A percentile compares a stretch with the other conserved stretches of the same genome.
Conservation (phyloP, 2,888 invertebrate species). For the Acleris literana region DNA sequence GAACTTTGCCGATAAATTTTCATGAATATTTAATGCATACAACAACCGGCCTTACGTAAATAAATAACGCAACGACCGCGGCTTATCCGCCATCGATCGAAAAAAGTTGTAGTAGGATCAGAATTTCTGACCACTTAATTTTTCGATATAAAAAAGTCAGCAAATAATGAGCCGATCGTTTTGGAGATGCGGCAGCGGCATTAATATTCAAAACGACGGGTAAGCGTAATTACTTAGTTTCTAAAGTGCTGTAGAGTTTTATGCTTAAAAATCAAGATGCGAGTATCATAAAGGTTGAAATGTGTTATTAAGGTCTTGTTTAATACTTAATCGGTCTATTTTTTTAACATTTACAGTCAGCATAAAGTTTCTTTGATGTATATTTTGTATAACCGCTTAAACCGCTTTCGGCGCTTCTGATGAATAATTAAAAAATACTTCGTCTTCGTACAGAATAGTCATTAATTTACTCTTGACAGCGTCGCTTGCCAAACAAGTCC, state of each 20-base stretch:
- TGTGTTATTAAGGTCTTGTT: constrained; percentile 16
- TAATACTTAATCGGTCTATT: constrained; percentile 15
- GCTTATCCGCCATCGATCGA: constrained; percentile 67
- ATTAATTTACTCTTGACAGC: constrained; percentile 29
- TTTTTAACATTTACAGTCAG: neutral
- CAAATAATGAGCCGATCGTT: constrained; percentile 47
- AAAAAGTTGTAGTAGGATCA: constrained; percentile 60
- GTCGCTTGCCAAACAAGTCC: constrained; percentile 32
- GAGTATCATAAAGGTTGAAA: constrained; percentile 9
- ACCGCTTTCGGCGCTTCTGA: constrained; percentile 7
- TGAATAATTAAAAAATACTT: constrained; percentile 24
- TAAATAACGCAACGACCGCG: constrained; percentile 58
- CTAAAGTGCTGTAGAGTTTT: constrained; percentile 36
- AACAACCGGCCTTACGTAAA: constrained; percentile 70
- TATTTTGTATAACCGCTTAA: neutral
- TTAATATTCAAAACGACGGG: constrained; percentile 43
- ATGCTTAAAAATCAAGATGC: constrained; percentile 33
- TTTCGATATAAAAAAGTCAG: constrained; percentile 46
- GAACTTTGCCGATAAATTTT: constrained; percentile 42
- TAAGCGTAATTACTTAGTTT: constrained; percentile 42
- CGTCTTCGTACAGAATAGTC: constrained; percentile 14
- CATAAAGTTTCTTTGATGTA: too few species aligned
- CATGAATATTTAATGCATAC: constrained; percentile 64
- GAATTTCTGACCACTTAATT: constrained; percentile 54
- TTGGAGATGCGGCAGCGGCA: constrained; percentile 36